Percentiles rank a stretch among this genome's conserved stretches.
Conservation (phyloP, 1,140 invertebrate genomes). For the Tigriopus japonicus region DNA sequence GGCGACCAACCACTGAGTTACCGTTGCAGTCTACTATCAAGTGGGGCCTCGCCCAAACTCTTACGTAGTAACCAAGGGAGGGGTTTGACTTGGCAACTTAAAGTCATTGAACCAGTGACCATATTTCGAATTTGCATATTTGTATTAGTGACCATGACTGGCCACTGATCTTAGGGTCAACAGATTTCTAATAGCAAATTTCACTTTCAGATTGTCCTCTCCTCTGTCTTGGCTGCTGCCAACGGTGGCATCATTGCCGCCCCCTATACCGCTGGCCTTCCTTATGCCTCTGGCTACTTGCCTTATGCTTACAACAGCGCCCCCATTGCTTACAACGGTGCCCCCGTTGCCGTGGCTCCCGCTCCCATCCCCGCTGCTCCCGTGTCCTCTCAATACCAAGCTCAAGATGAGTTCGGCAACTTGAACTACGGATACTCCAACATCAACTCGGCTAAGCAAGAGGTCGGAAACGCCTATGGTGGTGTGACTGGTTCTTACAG, state of each 20-base stretch:
- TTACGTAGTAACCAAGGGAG: no score
- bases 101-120: no score
- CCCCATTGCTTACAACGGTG: background rate
- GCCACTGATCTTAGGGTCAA: no score
- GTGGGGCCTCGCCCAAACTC: no score
- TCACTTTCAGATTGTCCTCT: background rate
- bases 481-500: conserved; percentile 17
- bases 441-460: conserved; percentile 17
- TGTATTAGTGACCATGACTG: no score
- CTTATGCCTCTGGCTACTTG: background rate
- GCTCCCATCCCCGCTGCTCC: conserved; percentile 8
- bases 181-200: no score
- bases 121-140: no score
- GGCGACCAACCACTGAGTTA: no score
- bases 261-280: background rate
- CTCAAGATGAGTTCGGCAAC: conserved; percentile 18
- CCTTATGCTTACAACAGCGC: background rate
- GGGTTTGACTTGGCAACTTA: no score
- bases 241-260: background rate
- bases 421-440: conserved; percentile 15
- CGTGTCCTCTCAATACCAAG: conserved; percentile 16
- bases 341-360: background rate
- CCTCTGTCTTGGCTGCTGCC: background rate
- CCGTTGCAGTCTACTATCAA: no score
- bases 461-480: conserved; percentile 18